Evolutionary conservation across 2,797 vertebrate genomes (phyloP).

Genomic region (Esox lucius): DNA sequence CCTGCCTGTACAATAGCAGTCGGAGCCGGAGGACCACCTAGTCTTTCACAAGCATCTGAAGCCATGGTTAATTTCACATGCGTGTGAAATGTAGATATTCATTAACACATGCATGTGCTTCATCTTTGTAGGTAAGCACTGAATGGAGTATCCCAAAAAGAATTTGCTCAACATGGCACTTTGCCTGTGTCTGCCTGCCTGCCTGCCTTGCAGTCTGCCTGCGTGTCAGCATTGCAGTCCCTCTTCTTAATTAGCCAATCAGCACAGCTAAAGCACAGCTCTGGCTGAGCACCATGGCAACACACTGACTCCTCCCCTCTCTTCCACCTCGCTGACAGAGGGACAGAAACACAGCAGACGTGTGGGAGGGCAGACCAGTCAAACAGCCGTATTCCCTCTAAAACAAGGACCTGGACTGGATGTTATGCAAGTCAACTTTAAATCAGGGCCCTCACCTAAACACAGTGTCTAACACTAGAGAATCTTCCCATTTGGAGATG

Average conservation of each 20-base stretch:
- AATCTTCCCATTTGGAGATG: neutral
- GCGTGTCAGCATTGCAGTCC: conserved; percentile 64
- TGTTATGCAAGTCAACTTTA: neutral
- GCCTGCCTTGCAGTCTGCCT: conserved; percentile 28
- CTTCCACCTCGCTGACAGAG: neutral
- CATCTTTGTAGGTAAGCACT: too few relatives aligned
- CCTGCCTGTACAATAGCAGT: too few relatives aligned
- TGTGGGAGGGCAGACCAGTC: neutral
- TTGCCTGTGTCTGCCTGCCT: neutral
- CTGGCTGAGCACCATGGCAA: conserved; percentile 77
- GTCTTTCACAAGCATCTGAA: neutral
- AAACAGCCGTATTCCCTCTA: neutral
- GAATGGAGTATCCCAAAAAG: neutral
- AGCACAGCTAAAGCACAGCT: conserved; percentile 69
- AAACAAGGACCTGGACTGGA: neutral
- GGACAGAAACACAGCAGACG: conserved; percentile 1
- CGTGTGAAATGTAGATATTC: neutral
- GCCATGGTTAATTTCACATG: neutral
- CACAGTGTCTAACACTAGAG: neutral
- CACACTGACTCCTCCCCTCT: conserved; percentile 50
- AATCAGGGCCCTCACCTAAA: neutral
- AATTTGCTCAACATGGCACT: neutral
- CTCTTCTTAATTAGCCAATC: conserved; percentile 72
- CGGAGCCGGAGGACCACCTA: too few relatives aligned
- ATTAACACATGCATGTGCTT: too few relatives aligned